Percentiles rank a stretch among this genome's conserved stretches.
Evolutionary conservation across 2,797 vertebrate genomes (phyloP).

Genomic region (Acridotheres tristis): DNA sequence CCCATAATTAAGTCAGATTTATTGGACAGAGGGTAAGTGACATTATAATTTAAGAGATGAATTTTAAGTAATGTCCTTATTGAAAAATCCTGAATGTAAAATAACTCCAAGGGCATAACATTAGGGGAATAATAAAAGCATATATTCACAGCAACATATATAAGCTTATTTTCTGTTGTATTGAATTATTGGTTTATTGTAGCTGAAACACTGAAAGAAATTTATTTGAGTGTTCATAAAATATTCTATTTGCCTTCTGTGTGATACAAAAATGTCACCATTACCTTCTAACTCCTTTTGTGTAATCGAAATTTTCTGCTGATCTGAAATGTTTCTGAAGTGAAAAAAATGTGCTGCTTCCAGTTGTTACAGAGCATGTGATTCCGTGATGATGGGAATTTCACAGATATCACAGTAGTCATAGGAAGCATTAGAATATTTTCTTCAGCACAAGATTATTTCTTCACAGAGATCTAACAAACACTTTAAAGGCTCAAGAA

Average conservation of each 20-base stretch:
- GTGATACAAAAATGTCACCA: not conserved
- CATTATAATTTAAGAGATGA: not conserved
- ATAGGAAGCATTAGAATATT: not conserved
- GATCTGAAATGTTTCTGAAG: not conserved
- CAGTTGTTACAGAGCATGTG: not conserved
- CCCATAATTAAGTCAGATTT: conserved; percentile 19
- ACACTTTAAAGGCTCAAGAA: not conserved
- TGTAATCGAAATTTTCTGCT: not conserved
- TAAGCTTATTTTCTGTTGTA: not conserved
- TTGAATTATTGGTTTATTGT: not conserved
- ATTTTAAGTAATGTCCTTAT: not conserved
- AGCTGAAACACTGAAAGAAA: not conserved
- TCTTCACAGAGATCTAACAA: not conserved
- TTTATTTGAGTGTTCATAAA: not conserved
- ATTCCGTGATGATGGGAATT: not conserved
- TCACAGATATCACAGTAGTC: not conserved
- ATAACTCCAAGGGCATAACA: not conserved
- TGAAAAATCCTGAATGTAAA: conserved; percentile 11
- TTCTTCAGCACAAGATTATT: not conserved
- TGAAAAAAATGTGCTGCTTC: not conserved
- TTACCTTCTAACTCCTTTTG: not conserved
- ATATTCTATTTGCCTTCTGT: not conserved
- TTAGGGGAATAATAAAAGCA: not conserved
- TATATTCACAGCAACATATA: not conserved
- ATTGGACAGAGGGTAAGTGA: conserved; percentile 1